Evolutionary conservation across 2,113 vertebrate species (phyloP).

Genomic region (Anser cygnoides): DNA sequence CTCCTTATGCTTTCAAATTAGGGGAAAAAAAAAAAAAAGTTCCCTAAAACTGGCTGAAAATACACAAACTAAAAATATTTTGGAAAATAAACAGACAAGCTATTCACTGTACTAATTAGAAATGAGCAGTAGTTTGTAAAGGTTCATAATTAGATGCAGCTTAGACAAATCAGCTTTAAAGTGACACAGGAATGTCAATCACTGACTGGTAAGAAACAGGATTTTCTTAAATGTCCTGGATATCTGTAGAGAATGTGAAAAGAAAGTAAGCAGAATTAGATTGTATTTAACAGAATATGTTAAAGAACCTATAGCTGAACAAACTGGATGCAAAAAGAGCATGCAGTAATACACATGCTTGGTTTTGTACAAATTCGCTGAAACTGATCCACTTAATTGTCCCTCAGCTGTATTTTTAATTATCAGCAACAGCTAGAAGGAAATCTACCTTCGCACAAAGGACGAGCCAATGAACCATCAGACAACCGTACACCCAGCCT

Average conservation of each 20-base stretch:
- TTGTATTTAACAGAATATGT: not conserved
- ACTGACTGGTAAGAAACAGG: not conserved
- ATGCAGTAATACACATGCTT: not conserved
- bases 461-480: not conserved
- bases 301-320: not conserved
- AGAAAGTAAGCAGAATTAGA: not conserved
- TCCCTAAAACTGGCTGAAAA: not conserved
- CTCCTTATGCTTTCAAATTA: not conserved
- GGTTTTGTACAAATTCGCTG: not conserved
- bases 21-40: not conserved
- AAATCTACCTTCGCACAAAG: not conserved
- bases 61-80: not conserved
- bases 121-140: conserved; percentile 14
- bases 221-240: not conserved
- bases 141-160: conserved; percentile 3
- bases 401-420: not conserved
- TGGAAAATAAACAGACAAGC: conserved; percentile 22
- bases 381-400: not conserved
- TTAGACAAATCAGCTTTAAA: conserved; percentile 14
- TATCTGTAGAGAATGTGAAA: not conserved
- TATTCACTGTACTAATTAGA: conserved; percentile 6
- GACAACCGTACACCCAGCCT: not conserved
- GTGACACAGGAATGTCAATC: not conserved
- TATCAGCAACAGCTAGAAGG: not conserved
- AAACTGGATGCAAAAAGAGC: not conserved